A percentile compares a stretch with the other conserved stretches of the same genome.
Conservation (phyloP, 2,888 invertebrate genomes). For the Coenonympha arcania region DNA sequence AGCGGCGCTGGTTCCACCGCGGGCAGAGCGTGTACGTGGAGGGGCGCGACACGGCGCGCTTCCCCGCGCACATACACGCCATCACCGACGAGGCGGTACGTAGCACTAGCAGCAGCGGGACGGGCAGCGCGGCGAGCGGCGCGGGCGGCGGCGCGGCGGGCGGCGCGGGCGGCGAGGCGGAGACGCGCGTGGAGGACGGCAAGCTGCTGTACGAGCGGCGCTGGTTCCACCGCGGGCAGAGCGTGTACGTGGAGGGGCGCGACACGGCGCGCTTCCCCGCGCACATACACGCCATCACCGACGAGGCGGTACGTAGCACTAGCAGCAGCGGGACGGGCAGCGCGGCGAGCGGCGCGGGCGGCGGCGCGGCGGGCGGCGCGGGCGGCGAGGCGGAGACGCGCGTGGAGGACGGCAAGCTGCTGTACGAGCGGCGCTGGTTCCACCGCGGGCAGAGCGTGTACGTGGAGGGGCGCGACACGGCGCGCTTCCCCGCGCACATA, state of each 20-base stretch:
- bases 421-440: conserved; percentile 96
- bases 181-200: conserved; percentile 94
- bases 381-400: conserved; percentile 80
- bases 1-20: conserved; percentile 95
- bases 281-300: conserved; percentile 92
- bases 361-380: conserved; percentile 52
- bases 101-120: conserved; percentile 41
- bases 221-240: conserved; percentile 96
- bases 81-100: conserved; percentile 91
- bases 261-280: conserved; percentile 89
- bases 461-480: conserved; percentile 89
- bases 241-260: conserved; percentile 91
- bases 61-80: conserved; percentile 91
- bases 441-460: conserved; percentile 95
- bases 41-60: conserved; percentile 87
- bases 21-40: conserved; percentile 95
- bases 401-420: conserved; percentile 94
- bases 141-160: conserved; percentile 77
- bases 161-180: conserved; percentile 63
- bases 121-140: conserved; percentile 51
- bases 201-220: conserved; percentile 93
- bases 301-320: conserved; percentile 81
- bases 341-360: conserved; percentile 77
- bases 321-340: conserved; percentile 44
- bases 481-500: conserved; percentile 90